Conservation (phyloP, 2,888 invertebrate genomes). For the Brachylomia viminalis region DNA sequence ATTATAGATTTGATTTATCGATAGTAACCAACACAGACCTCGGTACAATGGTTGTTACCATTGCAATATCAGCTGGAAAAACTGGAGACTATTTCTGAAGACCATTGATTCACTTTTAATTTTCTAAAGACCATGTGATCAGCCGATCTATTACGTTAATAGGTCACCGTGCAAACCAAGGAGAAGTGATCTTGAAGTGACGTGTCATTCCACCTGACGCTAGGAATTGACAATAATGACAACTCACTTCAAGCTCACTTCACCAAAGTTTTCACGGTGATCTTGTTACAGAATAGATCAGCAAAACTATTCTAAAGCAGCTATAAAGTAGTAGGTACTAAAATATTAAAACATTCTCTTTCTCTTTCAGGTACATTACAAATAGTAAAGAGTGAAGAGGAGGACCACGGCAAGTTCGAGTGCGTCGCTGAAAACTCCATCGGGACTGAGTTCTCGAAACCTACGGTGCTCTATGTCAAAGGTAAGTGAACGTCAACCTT, state of each 20-base stretch:
- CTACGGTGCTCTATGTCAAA: constrained; percentile 97
- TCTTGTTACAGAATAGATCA: neutral
- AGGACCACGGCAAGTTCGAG: constrained; percentile 98
- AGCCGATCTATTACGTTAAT: too few species aligned
- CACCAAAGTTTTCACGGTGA: neutral
- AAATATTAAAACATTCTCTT: neutral
- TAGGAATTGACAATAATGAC: too few species aligned
- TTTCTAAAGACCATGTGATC: neutral
- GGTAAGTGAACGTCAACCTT: constrained; percentile 88
- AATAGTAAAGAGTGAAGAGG: constrained; percentile 96
- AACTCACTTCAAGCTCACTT: too few species aligned
- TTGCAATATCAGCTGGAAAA: neutral
- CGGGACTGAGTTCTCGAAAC: constrained; percentile 98
- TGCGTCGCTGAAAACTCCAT: constrained; percentile 98
- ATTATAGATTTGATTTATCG: too few species aligned
- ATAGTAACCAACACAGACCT: neutral
- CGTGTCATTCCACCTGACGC: too few species aligned
- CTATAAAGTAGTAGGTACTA: neutral
- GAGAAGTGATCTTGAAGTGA: neutral
- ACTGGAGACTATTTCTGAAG: neutral
- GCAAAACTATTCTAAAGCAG: neutral
- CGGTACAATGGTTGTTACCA: neutral
- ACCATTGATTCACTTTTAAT: neutral
- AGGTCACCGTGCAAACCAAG: too few species aligned
- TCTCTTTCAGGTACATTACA: constrained; percentile 94